Conservation (phyloP, 1,140 invertebrate genomes). For the Brachionus angularis region DNA sequence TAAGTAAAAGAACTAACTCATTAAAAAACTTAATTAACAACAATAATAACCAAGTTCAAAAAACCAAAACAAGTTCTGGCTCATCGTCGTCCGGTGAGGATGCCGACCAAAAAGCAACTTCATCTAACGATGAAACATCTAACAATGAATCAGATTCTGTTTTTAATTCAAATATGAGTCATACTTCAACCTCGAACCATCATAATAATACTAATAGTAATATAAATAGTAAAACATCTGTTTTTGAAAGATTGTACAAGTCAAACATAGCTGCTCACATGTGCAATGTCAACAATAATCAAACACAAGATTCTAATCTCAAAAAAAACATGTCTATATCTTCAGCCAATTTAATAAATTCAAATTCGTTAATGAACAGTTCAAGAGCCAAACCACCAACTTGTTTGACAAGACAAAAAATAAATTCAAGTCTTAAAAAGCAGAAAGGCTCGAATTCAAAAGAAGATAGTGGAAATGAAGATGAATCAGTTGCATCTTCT, state of each 20-base stretch:
- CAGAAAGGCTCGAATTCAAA: too few species aligned
- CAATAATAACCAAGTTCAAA: too few species aligned
- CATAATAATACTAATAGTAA: too few species aligned
- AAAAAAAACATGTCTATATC: constrained; percentile 41
- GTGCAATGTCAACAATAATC: constrained; percentile 1
- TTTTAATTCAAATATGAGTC: too few species aligned
- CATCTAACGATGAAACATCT: too few species aligned
- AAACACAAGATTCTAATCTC: neutral
- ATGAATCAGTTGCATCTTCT: too few species aligned
- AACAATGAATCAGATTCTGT: too few species aligned
- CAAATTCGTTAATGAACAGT: neutral
- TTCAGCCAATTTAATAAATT: constrained; percentile 30
- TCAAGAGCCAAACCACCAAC: neutral
- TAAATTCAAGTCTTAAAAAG: too few species aligned
- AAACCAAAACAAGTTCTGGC: neutral
- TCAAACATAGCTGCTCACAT: constrained; percentile 42
- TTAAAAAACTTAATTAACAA: constrained; percentile 29
- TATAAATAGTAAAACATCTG: constrained; percentile 28
- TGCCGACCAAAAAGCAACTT: neutral
- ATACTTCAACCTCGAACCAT: too few species aligned
- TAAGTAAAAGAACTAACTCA: constrained; percentile 14
- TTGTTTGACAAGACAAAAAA: too few species aligned
- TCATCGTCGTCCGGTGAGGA: constrained; percentile 2
- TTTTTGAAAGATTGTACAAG: constrained; percentile 36
- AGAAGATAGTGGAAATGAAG: constrained; percentile 24